These are phyloP conservation scores for Phortica variegata DNA, from an alignment of 1,140 invertebrate species.

Conservation along the genomic window DNA sequence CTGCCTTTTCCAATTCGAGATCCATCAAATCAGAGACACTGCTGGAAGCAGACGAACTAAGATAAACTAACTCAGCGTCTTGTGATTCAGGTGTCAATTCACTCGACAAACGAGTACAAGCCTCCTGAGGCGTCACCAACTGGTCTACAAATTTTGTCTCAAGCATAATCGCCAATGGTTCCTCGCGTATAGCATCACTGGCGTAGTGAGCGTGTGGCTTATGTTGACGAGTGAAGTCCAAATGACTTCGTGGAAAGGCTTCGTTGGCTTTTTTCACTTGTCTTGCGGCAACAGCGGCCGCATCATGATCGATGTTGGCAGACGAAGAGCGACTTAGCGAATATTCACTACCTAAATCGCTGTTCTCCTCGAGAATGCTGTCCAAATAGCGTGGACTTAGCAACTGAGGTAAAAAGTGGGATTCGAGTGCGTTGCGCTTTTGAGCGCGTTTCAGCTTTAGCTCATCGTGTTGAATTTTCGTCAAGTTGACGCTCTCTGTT, in stretches of 20 bases:
- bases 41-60: conserved; percentile 49
- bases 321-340: conserved; percentile 1
- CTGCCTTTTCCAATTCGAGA: conserved; percentile 39
- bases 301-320: conserved; percentile 4
- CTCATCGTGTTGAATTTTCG: conserved; percentile 43
- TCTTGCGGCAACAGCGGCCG: conserved; percentile 8
- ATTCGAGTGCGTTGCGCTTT: conserved; percentile 60
- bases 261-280: conserved; percentile 33
- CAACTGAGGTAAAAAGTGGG: conserved; percentile 61
- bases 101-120: conserved; percentile 36
- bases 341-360: conserved; percentile 56
- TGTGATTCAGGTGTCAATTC: conserved; percentile 36
- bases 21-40: conserved; percentile 49
- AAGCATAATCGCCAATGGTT: conserved; percentile 35
- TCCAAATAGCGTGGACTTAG: conserved; percentile 63
- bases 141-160: conserved; percentile 47
- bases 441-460: conserved; percentile 50
- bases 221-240: conserved; percentile 39
- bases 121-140: conserved; percentile 33
- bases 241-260: conserved; percentile 37
- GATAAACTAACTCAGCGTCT: conserved; percentile 45
- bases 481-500: conserved; percentile 19
- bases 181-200: conserved; percentile 30
- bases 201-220: conserved; percentile 5
- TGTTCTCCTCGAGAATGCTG: conserved; percentile 66